These are phyloP conservation scores for Sebastes melanostomus DNA, from an alignment of 2,797 vertebrate genomes.

Conservation along the genomic window DNA sequence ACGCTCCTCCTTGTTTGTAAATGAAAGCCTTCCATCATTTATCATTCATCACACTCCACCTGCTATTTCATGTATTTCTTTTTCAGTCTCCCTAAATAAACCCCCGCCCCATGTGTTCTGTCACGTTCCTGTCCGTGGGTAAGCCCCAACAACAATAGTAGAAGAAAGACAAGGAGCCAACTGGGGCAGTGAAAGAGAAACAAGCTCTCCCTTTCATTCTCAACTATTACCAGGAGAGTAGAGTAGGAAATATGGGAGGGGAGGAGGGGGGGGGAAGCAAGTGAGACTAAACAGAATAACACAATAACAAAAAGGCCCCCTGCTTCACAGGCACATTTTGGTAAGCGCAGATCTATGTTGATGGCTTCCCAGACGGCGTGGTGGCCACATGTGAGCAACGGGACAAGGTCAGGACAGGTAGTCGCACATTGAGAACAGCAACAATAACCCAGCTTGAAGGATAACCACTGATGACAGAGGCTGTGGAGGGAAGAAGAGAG, in stretches of 20 bases:
- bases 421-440: background rate
- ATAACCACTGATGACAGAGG: conserved; percentile 17
- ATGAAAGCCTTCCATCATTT: conserved; percentile 33
- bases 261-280: background rate
- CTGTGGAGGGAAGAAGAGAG: background rate
- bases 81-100: too few species aligned
- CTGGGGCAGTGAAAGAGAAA: conserved; percentile 34
- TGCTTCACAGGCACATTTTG: conserved; percentile 1
- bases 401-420: conserved; percentile 5
- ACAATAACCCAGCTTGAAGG: conserved; percentile 10
- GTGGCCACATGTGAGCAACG: conserved; percentile 17
- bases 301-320: background rate
- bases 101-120: too few species aligned
- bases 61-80: too few species aligned
- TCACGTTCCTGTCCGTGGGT: conserved; percentile 18
- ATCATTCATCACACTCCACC: conserved; percentile 49
- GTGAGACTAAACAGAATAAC: conserved; percentile 9
- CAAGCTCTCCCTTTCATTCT: conserved; percentile 48
- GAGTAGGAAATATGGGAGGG: background rate
- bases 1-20: conserved; percentile 8
- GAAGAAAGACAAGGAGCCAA: conserved; percentile 25
- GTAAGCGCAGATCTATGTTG: background rate
- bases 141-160: conserved; percentile 28
- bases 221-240: conserved; percentile 33
- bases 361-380: conserved; percentile 16